Evolutionary conservation across 2,113 vertebrate species (phyloP).

Genomic region (Corythoichthys haematopterus): DNA sequence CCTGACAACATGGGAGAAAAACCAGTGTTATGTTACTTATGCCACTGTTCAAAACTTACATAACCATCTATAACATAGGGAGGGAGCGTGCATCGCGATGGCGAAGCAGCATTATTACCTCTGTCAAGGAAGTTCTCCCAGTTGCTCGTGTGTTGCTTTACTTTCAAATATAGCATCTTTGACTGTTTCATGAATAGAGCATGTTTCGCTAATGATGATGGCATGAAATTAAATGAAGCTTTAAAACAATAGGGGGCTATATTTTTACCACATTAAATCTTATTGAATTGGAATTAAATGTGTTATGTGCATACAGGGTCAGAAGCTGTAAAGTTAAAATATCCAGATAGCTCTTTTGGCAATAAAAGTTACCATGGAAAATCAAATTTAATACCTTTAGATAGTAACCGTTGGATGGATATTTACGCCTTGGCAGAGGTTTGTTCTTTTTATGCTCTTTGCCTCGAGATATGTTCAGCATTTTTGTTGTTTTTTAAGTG

Average conservation of each 20-base stretch:
- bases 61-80: constrained; percentile 28
- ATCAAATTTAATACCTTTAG: background rate
- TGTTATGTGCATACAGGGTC: background rate
- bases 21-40: constrained; percentile 22
- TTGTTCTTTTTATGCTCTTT: background rate
- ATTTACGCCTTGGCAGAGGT: background rate
- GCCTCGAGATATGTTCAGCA: no score
- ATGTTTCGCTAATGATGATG: background rate
- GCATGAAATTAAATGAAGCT: background rate
- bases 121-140: background rate
- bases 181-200: no score
- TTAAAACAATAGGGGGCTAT: background rate
- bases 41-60: constrained; percentile 45
- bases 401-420: background rate
- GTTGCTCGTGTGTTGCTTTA: background rate
- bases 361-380: background rate
- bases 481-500: no score
- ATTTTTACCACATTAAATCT: background rate
- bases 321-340: background rate
- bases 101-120: background rate
- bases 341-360: background rate
- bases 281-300: background rate
- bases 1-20: constrained; percentile 21
- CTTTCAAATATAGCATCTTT: no score
- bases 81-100: constrained; percentile 21